phyloP scores from a whole-genome alignment of 1,140 invertebrate genomes.

The Chironomus striatipennis region DNA sequence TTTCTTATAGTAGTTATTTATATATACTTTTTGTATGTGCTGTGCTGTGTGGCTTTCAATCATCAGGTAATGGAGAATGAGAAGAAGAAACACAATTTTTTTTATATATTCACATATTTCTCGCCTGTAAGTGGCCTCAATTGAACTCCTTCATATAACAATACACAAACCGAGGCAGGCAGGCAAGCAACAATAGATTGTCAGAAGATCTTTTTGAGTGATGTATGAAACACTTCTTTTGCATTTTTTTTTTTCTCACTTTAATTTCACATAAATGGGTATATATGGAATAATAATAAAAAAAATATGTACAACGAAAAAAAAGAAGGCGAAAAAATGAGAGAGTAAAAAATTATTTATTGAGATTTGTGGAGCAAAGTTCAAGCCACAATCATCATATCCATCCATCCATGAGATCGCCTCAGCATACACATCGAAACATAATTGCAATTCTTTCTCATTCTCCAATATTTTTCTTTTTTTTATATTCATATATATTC shows the following conservation, averaged over 20 bases:
- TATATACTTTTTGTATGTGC: no score
- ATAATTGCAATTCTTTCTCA: not conserved
- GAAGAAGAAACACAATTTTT: not conserved
- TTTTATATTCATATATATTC: not conserved
- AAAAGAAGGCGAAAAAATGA: no score
- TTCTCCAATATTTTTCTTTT: not conserved
- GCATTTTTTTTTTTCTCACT: constrained; percentile 1
- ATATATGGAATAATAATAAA: no score
- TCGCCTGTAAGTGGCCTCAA: not conserved
- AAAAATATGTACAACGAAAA: no score
- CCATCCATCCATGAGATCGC: not conserved
- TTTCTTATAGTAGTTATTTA: constrained; percentile 3
- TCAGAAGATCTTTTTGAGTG: not conserved
- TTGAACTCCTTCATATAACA: constrained; percentile 8
- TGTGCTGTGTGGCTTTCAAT: not conserved
- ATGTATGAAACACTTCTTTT: constrained; percentile 4
- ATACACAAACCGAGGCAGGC: not conserved
- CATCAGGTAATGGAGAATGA: not conserved
- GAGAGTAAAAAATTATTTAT: not conserved
- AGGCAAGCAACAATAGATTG: constrained; percentile 1
- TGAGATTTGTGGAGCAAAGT: not conserved
- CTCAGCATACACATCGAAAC: not conserved
- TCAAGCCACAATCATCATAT: not conserved
- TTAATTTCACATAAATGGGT: not conserved
- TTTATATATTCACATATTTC: not conserved